phyloP scores from a whole-genome alignment of 2,888 invertebrate genomes.

The Synanthedon tipuliformis region DNA sequence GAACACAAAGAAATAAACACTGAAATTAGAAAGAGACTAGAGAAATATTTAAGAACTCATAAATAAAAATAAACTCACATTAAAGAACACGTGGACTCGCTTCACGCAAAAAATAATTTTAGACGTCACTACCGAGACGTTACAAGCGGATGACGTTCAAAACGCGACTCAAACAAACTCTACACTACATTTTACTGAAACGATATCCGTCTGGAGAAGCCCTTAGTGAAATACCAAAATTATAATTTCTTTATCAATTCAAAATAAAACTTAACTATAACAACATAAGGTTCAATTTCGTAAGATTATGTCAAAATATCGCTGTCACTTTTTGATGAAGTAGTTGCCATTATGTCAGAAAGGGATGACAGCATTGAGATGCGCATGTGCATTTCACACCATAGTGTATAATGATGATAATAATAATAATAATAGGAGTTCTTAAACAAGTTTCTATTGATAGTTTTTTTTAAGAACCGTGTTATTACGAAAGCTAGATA shows the following conservation, averaged over 20 bases:
- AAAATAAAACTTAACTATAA: background rate
- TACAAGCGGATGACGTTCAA: constrained; percentile 2
- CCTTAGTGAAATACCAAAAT: constrained; percentile 36
- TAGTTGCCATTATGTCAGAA: constrained; percentile 14
- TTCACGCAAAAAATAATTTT: background rate
- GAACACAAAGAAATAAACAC: background rate
- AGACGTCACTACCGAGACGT: background rate
- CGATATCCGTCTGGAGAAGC: constrained; percentile 22
- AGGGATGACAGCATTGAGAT: constrained; percentile 18
- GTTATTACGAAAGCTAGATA: no score
- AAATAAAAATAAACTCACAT: constrained; percentile 16
- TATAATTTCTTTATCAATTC: constrained; percentile 15
- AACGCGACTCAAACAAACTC: constrained; percentile 28
- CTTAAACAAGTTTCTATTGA: no score
- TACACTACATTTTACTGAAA: constrained; percentile 19
- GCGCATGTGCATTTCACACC: constrained; percentile 45
- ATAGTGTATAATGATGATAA: constrained; percentile 1
- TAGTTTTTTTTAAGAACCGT: no score
- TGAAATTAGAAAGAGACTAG: background rate
- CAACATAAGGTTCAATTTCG: background rate
- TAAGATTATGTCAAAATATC: constrained; percentile 11
- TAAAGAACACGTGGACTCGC: constrained; percentile 1
- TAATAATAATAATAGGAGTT: no score
- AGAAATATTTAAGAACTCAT: constrained; percentile 7
- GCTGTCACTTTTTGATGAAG: constrained; percentile 27